These are phyloP conservation scores for Corythornis vintsioides DNA, from an alignment of 2,113 vertebrate species.

Conservation along the genomic window DNA sequence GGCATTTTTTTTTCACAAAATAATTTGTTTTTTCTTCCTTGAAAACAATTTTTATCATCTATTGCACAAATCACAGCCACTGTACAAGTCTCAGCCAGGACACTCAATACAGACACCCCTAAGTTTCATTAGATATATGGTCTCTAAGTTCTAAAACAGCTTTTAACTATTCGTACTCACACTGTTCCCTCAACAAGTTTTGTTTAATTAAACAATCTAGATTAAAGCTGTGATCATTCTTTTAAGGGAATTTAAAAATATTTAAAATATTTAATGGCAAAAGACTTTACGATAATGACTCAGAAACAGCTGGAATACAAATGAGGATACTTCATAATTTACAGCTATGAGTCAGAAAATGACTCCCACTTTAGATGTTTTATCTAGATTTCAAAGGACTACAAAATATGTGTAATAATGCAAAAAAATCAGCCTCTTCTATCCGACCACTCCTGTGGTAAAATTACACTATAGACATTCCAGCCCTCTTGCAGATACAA, in stretches of 20 bases:
- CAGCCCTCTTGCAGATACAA: neutral
- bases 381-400: neutral
- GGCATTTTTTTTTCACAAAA: neutral
- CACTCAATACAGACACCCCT: neutral
- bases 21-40: neutral
- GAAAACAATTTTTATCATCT: neutral
- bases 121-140: neutral
- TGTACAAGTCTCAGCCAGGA: neutral
- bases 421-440: neutral
- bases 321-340: neutral
- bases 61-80: neutral
- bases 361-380: neutral
- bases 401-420: neutral
- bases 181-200: neutral
- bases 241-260: neutral
- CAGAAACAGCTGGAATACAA: neutral
- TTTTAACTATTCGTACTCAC: neutral
- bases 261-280: neutral
- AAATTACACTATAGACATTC: neutral
- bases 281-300: neutral
- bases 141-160: neutral
- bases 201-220: neutral
- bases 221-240: neutral
- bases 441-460: neutral
- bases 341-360: neutral